These are phyloP conservation scores for Megaustenia siamemsis DNA, from an alignment of 2,888 invertebrate genomes.

Conservation along the genomic window DNA sequence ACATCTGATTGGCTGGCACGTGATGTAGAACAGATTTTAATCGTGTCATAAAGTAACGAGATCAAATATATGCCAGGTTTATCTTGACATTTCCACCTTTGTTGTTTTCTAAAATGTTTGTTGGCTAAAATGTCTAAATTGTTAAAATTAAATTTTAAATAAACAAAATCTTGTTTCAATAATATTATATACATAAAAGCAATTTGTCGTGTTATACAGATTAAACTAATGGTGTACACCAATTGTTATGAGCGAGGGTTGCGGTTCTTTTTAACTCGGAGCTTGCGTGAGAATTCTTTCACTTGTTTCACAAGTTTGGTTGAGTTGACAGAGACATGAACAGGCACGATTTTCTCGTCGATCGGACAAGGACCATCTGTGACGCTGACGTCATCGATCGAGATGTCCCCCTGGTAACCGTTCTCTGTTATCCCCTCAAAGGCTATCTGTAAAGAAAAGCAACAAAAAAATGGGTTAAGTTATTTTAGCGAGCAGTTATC, in stretches of 20 bases:
- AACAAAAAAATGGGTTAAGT: neutral
- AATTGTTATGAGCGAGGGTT: neutral
- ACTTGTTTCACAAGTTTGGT: conserved; percentile 24
- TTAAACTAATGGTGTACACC: too few relatives aligned
- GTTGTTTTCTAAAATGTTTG: too few relatives aligned
- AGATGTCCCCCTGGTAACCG: conserved; percentile 76
- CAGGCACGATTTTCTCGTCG: conserved; percentile 57
- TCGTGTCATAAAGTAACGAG: too few relatives aligned
- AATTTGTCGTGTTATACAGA: too few relatives aligned
- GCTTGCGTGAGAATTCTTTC: conserved; percentile 5
- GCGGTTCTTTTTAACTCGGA: neutral
- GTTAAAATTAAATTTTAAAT: too few relatives aligned
- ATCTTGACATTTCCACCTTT: too few relatives aligned
- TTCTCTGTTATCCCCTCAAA: conserved; percentile 73
- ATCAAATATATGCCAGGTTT: too few relatives aligned
- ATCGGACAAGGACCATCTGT: conserved; percentile 70
- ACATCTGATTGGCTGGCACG: too few relatives aligned
- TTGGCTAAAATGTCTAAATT: too few relatives aligned
- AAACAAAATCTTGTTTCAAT: too few relatives aligned
- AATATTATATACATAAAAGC: too few relatives aligned
- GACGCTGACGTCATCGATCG: conserved; percentile 77
- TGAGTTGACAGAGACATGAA: conserved; percentile 58
- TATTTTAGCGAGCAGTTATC: neutral
- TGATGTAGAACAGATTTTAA: too few relatives aligned
- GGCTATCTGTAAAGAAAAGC: conserved; percentile 66